phyloP scores from a whole-genome alignment of 2,113 vertebrate genomes.

The Takifugu flavidus region DNA sequence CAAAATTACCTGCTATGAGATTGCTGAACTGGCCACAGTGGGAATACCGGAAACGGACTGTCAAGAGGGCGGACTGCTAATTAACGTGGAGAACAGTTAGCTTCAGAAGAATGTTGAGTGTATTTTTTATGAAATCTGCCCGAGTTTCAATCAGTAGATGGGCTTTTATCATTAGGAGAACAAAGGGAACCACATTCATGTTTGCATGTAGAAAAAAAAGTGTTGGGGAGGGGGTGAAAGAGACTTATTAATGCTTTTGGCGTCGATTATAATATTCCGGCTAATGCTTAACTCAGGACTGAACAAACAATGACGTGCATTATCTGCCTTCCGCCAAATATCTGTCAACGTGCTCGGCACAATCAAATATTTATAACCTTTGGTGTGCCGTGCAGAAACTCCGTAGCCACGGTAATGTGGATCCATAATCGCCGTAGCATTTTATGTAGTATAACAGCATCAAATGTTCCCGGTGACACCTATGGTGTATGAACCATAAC shows the following conservation, averaged over 20 bases:
- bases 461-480: constrained; percentile 39
- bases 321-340: constrained; percentile 4
- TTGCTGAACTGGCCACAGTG: constrained; percentile 69
- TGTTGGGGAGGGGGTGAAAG: not conserved
- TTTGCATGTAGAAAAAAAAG: not conserved
- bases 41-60: constrained; percentile 48
- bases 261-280: not conserved
- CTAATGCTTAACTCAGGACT: not conserved
- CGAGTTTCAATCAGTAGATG: constrained; percentile 2
- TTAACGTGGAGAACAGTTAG: constrained; percentile 58
- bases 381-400: constrained; percentile 18
- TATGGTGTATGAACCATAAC: constrained; percentile 54
- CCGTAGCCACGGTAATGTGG: constrained; percentile 20
- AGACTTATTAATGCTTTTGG: not conserved
- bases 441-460: constrained; percentile 37
- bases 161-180: not conserved
- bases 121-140: not conserved
- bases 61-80: constrained; percentile 60
- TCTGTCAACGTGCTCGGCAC: not conserved
- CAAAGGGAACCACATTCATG: not conserved
- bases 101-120: not conserved
- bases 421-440: constrained; percentile 33
- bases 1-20: constrained; percentile 73
- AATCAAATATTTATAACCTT: constrained; percentile 31
- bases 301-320: constrained; percentile 15